Conservation (phyloP, 2,888 invertebrate species). For the Falcaria lacertinaria region DNA sequence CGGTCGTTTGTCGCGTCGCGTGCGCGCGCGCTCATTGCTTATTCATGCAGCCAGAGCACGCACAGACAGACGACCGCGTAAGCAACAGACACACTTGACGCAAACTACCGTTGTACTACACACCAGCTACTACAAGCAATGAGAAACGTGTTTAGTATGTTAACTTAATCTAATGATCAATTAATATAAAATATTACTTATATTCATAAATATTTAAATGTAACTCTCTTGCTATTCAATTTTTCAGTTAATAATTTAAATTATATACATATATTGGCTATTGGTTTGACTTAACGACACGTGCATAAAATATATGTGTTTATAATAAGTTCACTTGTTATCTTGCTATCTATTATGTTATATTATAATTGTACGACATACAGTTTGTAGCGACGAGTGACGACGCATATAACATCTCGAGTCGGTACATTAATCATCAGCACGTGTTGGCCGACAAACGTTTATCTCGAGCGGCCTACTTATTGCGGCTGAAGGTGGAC, state of each 20-base stretch:
- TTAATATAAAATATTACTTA: too few species aligned
- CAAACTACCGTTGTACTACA: background rate
- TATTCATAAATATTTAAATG: too few species aligned
- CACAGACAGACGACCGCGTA: conserved; percentile 31
- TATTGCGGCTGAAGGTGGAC: conserved; percentile 6
- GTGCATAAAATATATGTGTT: too few species aligned
- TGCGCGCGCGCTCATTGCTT: conserved; percentile 77
- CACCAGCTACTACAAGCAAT: too few species aligned
- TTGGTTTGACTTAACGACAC: conserved; percentile 1
- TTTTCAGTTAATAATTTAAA: background rate
- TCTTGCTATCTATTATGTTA: too few species aligned
- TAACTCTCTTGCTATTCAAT: too few species aligned
- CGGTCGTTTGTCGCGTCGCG: conserved; percentile 61
- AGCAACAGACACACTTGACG: conserved; percentile 18
- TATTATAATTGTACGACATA: too few species aligned
- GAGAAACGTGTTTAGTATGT: too few species aligned
- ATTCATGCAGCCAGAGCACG: conserved; percentile 70
- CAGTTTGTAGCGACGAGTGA: too few species aligned
- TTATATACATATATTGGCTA: background rate
- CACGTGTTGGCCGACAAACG: conserved; percentile 22
- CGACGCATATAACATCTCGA: conserved; percentile 7
- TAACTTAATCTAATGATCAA: too few species aligned
- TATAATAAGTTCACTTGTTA: too few species aligned
- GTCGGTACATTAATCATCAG: conserved; percentile 29
- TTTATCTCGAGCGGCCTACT: conserved; percentile 18